phyloP scores from a whole-genome alignment of 1,140 invertebrate species.

The Holcopasites calliopsidis region DNA sequence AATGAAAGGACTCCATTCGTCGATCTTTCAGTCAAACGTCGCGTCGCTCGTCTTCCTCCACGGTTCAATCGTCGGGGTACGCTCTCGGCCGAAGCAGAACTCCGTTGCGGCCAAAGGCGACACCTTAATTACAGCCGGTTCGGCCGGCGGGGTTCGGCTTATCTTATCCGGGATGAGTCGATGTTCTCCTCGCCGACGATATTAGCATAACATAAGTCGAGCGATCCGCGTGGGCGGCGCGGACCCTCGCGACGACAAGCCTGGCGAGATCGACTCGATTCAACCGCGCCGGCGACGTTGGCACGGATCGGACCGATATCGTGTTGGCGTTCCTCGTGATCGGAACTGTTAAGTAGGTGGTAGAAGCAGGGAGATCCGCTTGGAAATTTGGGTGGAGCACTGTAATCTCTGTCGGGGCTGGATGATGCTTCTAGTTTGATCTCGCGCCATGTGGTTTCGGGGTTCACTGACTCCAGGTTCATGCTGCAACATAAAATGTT shows the following conservation, averaged over 20 bases:
- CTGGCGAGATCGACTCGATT: constrained; percentile 7
- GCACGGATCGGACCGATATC: constrained; percentile 38
- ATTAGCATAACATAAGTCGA: constrained; percentile 59
- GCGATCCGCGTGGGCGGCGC: constrained; percentile 52
- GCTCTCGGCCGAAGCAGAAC: no score
- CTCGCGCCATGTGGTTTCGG: no score
- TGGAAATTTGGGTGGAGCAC: background rate
- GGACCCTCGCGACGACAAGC: constrained; percentile 43
- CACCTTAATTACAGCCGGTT: constrained; percentile 50
- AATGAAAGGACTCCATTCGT: constrained; percentile 38
- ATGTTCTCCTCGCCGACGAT: constrained; percentile 48
- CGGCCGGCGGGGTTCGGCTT: constrained; percentile 37
- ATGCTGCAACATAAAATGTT: no score
- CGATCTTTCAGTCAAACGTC: constrained; percentile 21
- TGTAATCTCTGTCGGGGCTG: no score
- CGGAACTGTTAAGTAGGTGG: background rate
- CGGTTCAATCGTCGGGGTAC: background rate
- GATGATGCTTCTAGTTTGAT: no score
- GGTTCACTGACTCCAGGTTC: no score
- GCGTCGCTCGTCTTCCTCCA: constrained; percentile 12
- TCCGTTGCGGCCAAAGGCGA: background rate
- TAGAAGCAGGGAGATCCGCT: background rate
- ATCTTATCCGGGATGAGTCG: constrained; percentile 55
- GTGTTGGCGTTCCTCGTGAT: constrained; percentile 24
- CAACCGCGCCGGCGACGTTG: background rate